Percentiles rank a stretch among this genome's conserved stretches.
phyloP scores from a whole-genome alignment of 1,140 invertebrate genomes.

The Himalopsyche phryganea region DNA sequence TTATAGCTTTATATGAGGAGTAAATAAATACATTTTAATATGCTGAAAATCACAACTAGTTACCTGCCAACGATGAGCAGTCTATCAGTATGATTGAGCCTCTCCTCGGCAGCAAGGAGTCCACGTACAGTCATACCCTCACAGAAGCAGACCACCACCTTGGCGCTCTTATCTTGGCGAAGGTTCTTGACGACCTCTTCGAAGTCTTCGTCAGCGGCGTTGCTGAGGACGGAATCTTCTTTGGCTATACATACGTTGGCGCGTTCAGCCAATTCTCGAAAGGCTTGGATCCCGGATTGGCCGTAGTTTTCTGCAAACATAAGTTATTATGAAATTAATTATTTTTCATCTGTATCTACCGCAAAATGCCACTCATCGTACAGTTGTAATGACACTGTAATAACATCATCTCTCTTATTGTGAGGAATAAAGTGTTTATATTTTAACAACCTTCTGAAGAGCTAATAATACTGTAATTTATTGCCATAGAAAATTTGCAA shows the following conservation, averaged over 20 bases:
- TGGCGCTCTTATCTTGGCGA: slow-evolving; percentile 56
- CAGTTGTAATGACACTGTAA: not conserved
- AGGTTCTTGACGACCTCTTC: slow-evolving; percentile 60
- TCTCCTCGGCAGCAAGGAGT: slow-evolving; percentile 63
- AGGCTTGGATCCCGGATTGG: slow-evolving; percentile 74
- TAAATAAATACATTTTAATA: no score
- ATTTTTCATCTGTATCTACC: no score
- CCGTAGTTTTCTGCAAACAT: slow-evolving; percentile 72
- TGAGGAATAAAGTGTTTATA: no score
- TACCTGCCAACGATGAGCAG: slow-evolving; percentile 66
- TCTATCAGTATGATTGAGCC: slow-evolving; percentile 58
- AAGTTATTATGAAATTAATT: not conserved
- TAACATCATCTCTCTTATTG: no score
- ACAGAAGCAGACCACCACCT: slow-evolving; percentile 81
- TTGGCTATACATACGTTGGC: slow-evolving; percentile 73
- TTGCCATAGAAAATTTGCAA: no score
- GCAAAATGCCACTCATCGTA: not conserved
- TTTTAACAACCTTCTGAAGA: no score
- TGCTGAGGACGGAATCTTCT: slow-evolving; percentile 63
- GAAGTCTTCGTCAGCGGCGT: slow-evolving; percentile 60
- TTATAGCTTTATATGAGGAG: no score
- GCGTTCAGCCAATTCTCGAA: slow-evolving; percentile 63
- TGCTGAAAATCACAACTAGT: not conserved
- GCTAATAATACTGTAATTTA: no score
- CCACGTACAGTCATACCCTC: slow-evolving; percentile 71